These are phyloP conservation scores for Ibidorhyncha struthersii DNA, from an alignment of 2,113 vertebrate genomes.

Conservation along the genomic window DNA sequence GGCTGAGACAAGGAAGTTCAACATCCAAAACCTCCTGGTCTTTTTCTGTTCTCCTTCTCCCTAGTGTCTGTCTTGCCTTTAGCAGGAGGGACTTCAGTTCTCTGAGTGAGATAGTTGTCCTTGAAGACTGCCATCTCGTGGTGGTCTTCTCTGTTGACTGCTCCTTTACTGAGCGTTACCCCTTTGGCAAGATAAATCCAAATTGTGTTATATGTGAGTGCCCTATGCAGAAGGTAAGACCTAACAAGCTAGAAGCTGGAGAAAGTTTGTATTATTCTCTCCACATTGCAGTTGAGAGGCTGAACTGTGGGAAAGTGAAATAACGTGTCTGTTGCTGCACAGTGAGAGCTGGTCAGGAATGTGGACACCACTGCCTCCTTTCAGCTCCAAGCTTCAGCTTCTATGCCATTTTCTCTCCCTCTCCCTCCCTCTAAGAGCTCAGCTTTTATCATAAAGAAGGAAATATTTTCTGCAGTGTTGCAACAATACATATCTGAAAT, in stretches of 20 bases:
- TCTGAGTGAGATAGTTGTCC: background rate
- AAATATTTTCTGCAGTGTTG: slow-evolving; percentile 16
- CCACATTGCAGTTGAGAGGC: background rate
- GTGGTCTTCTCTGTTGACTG: background rate
- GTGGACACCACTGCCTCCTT: background rate
- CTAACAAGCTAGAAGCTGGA: background rate
- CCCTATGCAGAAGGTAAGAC: background rate
- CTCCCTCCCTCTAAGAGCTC: background rate
- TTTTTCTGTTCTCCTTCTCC: background rate
- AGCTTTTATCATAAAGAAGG: background rate
- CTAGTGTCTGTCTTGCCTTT: background rate
- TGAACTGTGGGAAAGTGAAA: background rate
- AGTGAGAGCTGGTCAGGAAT: background rate
- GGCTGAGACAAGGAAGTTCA: background rate
- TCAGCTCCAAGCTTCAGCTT: background rate
- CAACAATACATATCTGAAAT: background rate
- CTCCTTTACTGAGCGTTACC: background rate
- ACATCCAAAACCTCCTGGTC: background rate
- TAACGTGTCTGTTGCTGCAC: background rate
- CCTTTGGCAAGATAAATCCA: background rate
- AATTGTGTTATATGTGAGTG: background rate
- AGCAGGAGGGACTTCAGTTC: background rate
- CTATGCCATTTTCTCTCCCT: background rate
- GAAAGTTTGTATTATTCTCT: background rate
- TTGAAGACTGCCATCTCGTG: background rate